A percentile compares a stretch with the other conserved stretches of the same genome.
Evolutionary conservation across 2,888 invertebrate species (phyloP).

Genomic region (Phorcus lineatus): DNA sequence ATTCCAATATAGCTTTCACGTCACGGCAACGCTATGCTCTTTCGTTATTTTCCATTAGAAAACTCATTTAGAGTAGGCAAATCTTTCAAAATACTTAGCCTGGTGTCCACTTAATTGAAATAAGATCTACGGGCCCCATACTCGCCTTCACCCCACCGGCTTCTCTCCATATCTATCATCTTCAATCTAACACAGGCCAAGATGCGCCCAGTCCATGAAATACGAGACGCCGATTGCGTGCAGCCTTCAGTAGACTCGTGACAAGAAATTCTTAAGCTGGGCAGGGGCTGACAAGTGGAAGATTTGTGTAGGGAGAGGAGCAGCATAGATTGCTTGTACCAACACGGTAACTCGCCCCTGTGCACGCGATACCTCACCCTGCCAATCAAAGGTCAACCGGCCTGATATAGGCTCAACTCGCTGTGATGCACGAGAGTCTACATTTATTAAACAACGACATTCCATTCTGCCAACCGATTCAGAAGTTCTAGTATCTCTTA

Average conservation of each 20-base stretch:
- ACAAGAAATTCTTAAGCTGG: not conserved
- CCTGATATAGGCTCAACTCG: too few relatives aligned
- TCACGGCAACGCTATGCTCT: not conserved
- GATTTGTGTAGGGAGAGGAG: not conserved
- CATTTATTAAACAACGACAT: too few relatives aligned
- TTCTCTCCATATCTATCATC: not conserved
- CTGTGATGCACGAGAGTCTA: too few relatives aligned
- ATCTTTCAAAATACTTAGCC: not conserved
- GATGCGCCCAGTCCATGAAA: not conserved
- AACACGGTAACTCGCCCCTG: not conserved
- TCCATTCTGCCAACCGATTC: too few relatives aligned
- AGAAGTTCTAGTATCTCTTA: too few relatives aligned
- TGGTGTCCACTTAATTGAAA: conserved; percentile 7
- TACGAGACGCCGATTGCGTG: not conserved
- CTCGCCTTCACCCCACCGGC: not conserved
- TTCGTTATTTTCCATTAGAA: conserved; percentile 13
- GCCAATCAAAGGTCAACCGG: not conserved
- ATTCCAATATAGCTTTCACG: conserved; percentile 5
- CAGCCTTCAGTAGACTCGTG: not conserved
- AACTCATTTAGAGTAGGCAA: conserved; percentile 12
- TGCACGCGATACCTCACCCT: not conserved
- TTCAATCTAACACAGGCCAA: not conserved
- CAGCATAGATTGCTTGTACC: not conserved
- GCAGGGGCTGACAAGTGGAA: not conserved
- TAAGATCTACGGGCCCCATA: not conserved